Evolutionary conservation across 2,888 invertebrate genomes (phyloP).

Genomic region (Pheosia tremula): DNA sequence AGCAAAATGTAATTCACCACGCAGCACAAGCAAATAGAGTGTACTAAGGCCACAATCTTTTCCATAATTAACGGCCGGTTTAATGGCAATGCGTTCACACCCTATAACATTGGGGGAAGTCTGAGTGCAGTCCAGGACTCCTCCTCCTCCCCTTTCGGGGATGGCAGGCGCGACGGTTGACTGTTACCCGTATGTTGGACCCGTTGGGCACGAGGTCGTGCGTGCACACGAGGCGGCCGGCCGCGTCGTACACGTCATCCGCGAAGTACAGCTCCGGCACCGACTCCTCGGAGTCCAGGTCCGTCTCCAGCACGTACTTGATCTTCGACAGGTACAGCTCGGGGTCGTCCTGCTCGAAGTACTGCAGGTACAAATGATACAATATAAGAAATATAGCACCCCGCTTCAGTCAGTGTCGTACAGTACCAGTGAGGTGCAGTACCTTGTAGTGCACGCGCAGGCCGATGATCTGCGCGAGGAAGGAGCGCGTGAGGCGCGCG

Average conservation of each 20-base stretch:
- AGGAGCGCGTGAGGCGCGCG: constrained; percentile 95
- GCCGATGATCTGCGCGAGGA: constrained; percentile 97
- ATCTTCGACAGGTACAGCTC: constrained; percentile 97
- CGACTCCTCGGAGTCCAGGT: constrained; percentile 89
- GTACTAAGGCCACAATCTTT: too few species aligned
- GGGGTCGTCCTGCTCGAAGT: constrained; percentile 98
- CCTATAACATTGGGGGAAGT: too few species aligned
- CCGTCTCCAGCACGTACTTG: constrained; percentile 95
- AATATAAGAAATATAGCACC: too few species aligned
- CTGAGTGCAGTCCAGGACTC: too few species aligned
- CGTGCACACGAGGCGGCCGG: constrained; percentile 90
- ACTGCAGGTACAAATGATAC: constrained; percentile 77
- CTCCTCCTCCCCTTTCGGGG: too few species aligned
- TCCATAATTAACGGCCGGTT: too few species aligned
- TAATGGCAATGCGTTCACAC: too few species aligned
- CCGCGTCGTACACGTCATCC: constrained; percentile 94
- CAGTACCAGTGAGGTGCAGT: not conserved
- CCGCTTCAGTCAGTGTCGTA: too few species aligned
- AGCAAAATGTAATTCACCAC: too few species aligned
- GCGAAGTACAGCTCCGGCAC: constrained; percentile 93
- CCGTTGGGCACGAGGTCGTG: constrained; percentile 95
- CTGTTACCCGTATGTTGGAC: constrained; percentile 81
- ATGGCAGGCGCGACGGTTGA: not conserved
- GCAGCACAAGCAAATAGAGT: too few species aligned
- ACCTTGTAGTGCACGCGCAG: constrained; percentile 97